These are phyloP conservation scores for Apis mellifera DNA, from an alignment of 1,140 invertebrate species.

Conservation along the genomic window Amel_HAv3.1 CM009937.2:14113001-14113500, in stretches of 20 bases:
- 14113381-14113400: too few species aligned
- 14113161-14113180: slow-evolving; percentile 11
- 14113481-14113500: slow-evolving; percentile 9
- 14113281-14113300: slow-evolving; percentile 28
- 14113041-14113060: slow-evolving; percentile 54
- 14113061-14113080: slow-evolving; percentile 51
- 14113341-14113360: too few species aligned
- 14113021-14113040: slow-evolving; percentile 50
- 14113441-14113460: too few species aligned
- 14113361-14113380: too few species aligned
- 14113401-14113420: too few species aligned
- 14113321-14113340: background rate
- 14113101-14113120: slow-evolving; percentile 8
- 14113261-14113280: slow-evolving; percentile 46
- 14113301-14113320: background rate
- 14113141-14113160: background rate
- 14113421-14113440: too few species aligned
- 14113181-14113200: slow-evolving; percentile 21
- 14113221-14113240: slow-evolving; percentile 48
- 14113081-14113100: slow-evolving; percentile 37
- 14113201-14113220: slow-evolving; percentile 55
- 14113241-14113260: background rate
- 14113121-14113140: slow-evolving; percentile 5
- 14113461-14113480: slow-evolving; percentile 51
- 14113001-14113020: slow-evolving; percentile 20